Evolutionary conservation across 2,113 vertebrate genomes (phyloP), one percentile per base, ranked within the genome.

Genomic region (Datnioides undecimradiatus): DNA sequence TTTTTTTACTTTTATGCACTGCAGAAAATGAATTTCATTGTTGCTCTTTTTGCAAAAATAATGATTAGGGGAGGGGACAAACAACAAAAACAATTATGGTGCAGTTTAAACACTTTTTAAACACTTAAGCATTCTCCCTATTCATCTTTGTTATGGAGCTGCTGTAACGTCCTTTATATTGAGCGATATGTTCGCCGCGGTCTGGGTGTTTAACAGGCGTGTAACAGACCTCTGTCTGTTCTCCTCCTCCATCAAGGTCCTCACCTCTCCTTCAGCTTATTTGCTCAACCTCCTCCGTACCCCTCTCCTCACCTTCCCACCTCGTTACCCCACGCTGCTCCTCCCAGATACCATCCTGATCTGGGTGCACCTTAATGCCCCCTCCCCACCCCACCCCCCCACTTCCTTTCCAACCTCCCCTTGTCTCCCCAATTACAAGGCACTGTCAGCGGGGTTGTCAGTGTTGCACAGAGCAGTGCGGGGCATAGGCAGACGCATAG

Each of bases 351-450:
- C 25, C 45, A 66, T 79, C 33, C 58, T 48, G 73, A 66, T 69
- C 66, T 63, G 27, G 49, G 34, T 70, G 46, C 73, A 65, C 23
- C 58, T 57, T 43, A 23, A 11, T 67, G 46, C 57, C 52, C 58
- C 82, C 55, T 78, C 41, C 27, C 2, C 6, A 4, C 13, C 4
- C 25, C 16, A 8, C 6, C 13, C 4, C 25, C 16, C 9, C 27
- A 9, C 19, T 34, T 48, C 68, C 16, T 68, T 46, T 67, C 63
- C 38, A 51, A 63, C 70, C 48, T 38, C 25, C 71, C 36, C 69
- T 76, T 78, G 68, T 80, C 63, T 43, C 57, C 49, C 85, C 79
- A 80, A 83, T 90, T 89, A 86, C 87, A 88, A 88, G 87, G 85
- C 62, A 36, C 73, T 84, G 85, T 85, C 79, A 84, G 79, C 51